Evolutionary conservation across 2,797 vertebrate species (phyloP), one percentile per base, ranked within the genome.

Genomic region (Oreochromis mossambicus): DNA sequence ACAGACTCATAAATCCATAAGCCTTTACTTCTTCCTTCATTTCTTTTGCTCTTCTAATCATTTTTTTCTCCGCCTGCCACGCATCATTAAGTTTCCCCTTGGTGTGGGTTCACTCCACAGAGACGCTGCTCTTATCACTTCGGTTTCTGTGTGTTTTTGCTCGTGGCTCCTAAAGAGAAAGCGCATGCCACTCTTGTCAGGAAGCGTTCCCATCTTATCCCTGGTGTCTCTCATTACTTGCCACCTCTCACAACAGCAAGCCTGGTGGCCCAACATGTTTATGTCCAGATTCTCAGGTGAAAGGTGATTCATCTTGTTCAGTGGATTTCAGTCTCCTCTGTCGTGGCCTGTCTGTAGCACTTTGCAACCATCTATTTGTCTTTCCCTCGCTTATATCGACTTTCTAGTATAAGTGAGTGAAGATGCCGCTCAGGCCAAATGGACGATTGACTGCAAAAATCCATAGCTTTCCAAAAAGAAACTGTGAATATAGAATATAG

Each of bases 291-390:
- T 81, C 68, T 32, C 63, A 54, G 46, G 81, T 80, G 86, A 86
- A 66, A 86, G 79, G 81, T 75, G 58, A 92, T 92, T 90, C 29
- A 87, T 92, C 84, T 90, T 92, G 56, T 82, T 91, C 85, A 84
- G 6, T 38, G 8, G 38, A 43, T 73, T 76, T 46, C 83, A 84
- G 75, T 88, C 77, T 79, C 14, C 6, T 79, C 41, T 55, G 41
- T 68, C 41, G 8, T 17, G 48, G 26, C 77, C 76, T 78, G 83
- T 77, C 86, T 84, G 77, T 84, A 86, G 68, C 46, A 24, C 38
- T 81, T 73, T 86, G 34, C 76, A 12, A 43, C 15, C 41, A 43
- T 13, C 38, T 83, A 66, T 73, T 41, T 55, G 21, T 88, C 68
- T 78, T 51, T 80, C 7, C 61, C 50, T 4, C 63, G 41, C 17